These are phyloP conservation scores for Actinopyga echinites DNA, from an alignment of 53 echinoderm and acorn worm species.

Conservation along the genomic window DNA sequence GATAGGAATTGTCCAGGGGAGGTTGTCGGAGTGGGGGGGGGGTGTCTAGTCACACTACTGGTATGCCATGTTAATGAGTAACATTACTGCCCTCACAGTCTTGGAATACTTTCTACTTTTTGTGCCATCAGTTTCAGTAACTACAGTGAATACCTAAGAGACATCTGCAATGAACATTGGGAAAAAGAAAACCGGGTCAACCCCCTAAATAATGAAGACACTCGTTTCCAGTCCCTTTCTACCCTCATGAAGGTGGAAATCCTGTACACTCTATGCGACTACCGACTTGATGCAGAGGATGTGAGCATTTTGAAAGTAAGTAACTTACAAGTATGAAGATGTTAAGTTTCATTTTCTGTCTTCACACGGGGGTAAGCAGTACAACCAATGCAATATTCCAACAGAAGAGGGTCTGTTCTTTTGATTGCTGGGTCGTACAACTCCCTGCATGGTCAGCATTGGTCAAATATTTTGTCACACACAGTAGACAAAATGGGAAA, in stretches of 20 bases:
- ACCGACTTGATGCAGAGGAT: constrained; percentile 87
- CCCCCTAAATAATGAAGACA: constrained; percentile 81
- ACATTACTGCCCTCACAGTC: too few relatives aligned
- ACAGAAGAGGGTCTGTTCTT: constrained; percentile 24
- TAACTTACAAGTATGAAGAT: too few relatives aligned
- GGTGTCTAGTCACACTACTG: too few relatives aligned
- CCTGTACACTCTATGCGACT: constrained; percentile 90
- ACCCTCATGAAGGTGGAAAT: constrained; percentile 95
- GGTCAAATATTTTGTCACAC: too few relatives aligned
- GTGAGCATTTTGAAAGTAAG: constrained; percentile 87
- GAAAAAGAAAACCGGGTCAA: constrained; percentile 88
- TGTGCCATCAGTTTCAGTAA: background rate
- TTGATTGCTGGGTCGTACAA: background rate
- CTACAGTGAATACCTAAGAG: constrained; percentile 69
- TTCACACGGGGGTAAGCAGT: too few relatives aligned
- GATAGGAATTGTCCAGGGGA: too few relatives aligned
- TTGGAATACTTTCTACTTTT: background rate
- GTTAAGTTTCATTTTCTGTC: too few relatives aligned
- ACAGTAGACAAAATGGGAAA: background rate
- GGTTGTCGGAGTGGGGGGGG: too few relatives aligned
- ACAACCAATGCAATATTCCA: constrained; percentile 15
- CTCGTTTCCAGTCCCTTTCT: constrained; percentile 77
- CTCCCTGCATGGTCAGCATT: too few relatives aligned
- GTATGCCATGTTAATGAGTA: too few relatives aligned
- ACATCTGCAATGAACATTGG: constrained; percentile 84